Conservation (phyloP, 2,888 invertebrate genomes). For the Trachelus tabidus region DNA sequence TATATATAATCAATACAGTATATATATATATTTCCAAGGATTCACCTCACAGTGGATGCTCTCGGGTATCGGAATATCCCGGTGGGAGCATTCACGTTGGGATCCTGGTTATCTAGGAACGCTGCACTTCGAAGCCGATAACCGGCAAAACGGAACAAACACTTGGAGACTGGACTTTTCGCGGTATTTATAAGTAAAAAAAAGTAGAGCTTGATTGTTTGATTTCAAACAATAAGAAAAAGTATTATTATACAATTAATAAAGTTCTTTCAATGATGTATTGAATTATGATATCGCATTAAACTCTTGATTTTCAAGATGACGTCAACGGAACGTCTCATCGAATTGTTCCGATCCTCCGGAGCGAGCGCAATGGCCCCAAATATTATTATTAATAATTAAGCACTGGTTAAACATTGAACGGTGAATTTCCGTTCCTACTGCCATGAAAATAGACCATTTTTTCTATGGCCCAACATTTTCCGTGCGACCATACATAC, state of each 20-base stretch:
- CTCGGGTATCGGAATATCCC: not conserved
- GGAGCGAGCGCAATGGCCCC: not conserved
- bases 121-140: conserved; percentile 6
- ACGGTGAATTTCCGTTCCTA: not conserved
- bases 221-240: not conserved
- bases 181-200: conserved; percentile 18
- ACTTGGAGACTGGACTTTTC: conserved; percentile 14
- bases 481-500: not conserved
- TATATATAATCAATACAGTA: not conserved
- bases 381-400: not conserved
- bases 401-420: not conserved
- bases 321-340: not conserved
- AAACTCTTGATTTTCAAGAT: not conserved
- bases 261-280: not conserved
- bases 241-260: not conserved
- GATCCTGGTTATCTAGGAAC: conserved; percentile 4
- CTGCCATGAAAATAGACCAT: not conserved
- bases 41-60: not conserved
- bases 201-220: not conserved
- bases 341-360: not conserved
- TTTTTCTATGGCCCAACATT: not conserved
- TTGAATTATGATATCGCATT: not conserved
- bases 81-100: not conserved
- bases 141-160: not conserved
- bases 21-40: not conserved